These are phyloP conservation scores for Phrynocephalus vlangalii DNA, from an alignment of 2,797 vertebrate genomes.

Conservation along the genomic window DNA sequence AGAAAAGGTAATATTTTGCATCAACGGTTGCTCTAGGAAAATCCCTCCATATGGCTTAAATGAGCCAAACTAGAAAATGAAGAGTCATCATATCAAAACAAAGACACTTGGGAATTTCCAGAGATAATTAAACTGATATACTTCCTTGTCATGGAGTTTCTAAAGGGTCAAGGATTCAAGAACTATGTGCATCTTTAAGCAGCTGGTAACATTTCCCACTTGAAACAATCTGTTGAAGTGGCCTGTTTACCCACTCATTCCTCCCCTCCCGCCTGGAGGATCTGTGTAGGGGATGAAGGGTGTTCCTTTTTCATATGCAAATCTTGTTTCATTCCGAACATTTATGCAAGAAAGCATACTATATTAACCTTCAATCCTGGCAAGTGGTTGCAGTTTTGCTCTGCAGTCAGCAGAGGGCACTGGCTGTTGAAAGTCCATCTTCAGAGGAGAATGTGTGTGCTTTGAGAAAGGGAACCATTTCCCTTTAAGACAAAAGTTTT, in stretches of 20 bases:
- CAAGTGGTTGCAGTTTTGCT: not conserved
- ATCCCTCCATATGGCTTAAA: not conserved
- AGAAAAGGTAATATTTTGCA: slow-evolving; percentile 31
- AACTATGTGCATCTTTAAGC: not conserved
- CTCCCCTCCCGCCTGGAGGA: not conserved
- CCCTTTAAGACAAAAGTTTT: not conserved
- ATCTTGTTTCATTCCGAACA: not conserved
- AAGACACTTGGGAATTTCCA: slow-evolving; percentile 35
- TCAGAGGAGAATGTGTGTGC: rapidly evolving
- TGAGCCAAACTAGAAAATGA: slow-evolving; percentile 29
- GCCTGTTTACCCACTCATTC: not conserved
- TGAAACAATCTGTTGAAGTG: not conserved
- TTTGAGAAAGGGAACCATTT: not conserved
- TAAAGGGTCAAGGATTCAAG: slow-evolving; percentile 31
- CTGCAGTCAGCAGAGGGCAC: slow-evolving; percentile 47
- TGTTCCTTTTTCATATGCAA: not conserved
- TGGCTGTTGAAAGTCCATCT: slow-evolving; percentile 5
- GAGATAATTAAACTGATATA: slow-evolving; percentile 25
- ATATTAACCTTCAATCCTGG: rapidly evolving
- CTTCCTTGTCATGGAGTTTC: not conserved
- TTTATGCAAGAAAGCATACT: rapidly evolving
- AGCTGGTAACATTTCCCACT: slow-evolving; percentile 15
- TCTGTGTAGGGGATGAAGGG: not conserved
- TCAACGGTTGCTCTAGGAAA: slow-evolving; percentile 30
- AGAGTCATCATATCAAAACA: slow-evolving; percentile 35